Evolutionary conservation across 2,113 vertebrate genomes (phyloP), one percentile per base, ranked within the genome.

Genomic region (Poeciliopsis prolifica): DNA sequence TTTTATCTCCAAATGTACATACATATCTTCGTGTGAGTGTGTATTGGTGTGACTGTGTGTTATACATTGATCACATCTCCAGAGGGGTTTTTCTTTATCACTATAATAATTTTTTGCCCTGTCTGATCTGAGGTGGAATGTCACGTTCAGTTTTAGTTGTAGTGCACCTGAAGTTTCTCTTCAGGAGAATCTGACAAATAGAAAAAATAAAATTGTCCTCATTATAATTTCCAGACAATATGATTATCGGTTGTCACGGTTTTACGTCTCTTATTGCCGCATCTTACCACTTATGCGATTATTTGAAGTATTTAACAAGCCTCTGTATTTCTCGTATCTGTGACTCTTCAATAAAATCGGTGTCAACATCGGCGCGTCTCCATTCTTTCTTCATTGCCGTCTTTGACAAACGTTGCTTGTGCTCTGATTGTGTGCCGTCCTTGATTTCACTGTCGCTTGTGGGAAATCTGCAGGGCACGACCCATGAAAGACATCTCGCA

Each of bases 271-370:
- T 58, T 63, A 70, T 75, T 33, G 65, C 68, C 79, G 12, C 35
- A 89, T 83, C 82, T 90, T 88, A 86, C 84, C 88, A 74, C 84
- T 83, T 88, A 83, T 84, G 77, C 78, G 79, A 91, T 91, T 79
- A 89, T 85, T 87, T 85, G 63, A 91, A 87, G 77, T 89, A 89
- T 90, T 87, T 85, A 69, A 88, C 75, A 79, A 89, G 88, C 87
- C 86, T 88, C 74, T 88, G 86, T 90, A 87, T 91, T 95, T 82
- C 93, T 94, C 95, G 95, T 97, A 94, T 94, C 90, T 95, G 96
- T 97, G 86, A 89, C 89, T 88, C 92, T 89, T 95, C 88, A 95
- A 95, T 95, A 95, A 95, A 94, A 90, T 58, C 84, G 81, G 71
- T 92, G 88, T 89, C 80, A 76, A 87, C 70, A 66, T 78, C 28